phyloP scores from a whole-genome alignment of 2,888 invertebrate species.

The Tetramorium bicarinatum region DNA sequence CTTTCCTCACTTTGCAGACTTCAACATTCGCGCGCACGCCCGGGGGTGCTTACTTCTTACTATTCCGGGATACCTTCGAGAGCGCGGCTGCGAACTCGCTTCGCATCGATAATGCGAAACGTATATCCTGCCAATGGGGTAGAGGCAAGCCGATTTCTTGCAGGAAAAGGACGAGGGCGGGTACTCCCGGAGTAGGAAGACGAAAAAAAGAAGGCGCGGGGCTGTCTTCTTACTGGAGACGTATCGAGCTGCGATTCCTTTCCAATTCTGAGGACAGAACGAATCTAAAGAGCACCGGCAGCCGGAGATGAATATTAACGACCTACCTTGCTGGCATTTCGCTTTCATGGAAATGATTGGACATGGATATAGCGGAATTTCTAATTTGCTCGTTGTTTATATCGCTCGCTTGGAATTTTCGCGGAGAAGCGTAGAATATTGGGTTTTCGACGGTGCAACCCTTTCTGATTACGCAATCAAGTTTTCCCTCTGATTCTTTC shows the following conservation, averaged over 20 bases:
- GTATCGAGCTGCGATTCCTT: conserved; percentile 60
- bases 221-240: conserved; percentile 49
- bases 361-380: conserved; percentile 50
- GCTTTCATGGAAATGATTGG: conserved; percentile 54
- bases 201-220: conserved; percentile 26
- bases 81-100: conserved; percentile 73
- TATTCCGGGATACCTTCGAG: conserved; percentile 74
- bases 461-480: conserved; percentile 25
- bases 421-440: background rate
- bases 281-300: conserved; percentile 53
- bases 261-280: conserved; percentile 58
- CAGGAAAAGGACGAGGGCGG: conserved; percentile 39
- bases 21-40: conserved; percentile 59
- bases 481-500: background rate
- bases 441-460: background rate
- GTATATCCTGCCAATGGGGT: conserved; percentile 64
- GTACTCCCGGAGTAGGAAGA: conserved; percentile 21
- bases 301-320: conserved; percentile 73
- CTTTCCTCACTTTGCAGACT: conserved; percentile 64
- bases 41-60: conserved; percentile 67
- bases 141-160: conserved; percentile 46
- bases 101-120: conserved; percentile 74
- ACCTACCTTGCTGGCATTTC: conserved; percentile 22
- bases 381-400: conserved; percentile 48
- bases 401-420: conserved; percentile 32